Evolutionary conservation across 1,140 invertebrate genomes (phyloP).

Genomic region (Nephila pilipes): DNA sequence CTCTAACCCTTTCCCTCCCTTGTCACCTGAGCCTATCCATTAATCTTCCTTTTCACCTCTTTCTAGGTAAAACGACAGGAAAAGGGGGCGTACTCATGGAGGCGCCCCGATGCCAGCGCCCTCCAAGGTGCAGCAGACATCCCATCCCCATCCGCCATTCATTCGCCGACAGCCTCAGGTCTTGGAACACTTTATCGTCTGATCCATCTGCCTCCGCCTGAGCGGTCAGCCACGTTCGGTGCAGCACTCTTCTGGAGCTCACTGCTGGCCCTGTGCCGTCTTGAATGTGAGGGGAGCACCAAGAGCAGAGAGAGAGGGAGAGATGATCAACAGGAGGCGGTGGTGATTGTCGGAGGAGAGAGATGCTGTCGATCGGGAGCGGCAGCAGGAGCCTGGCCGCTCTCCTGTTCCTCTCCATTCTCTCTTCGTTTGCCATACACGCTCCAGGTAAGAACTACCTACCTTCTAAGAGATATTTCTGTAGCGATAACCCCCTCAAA

Average conservation of each 20-base stretch:
- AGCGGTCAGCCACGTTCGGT: not conserved
- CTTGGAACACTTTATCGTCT: not conserved
- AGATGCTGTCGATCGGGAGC: conserved; percentile 33
- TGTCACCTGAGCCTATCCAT: conserved; percentile 53
- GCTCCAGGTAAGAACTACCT: conserved; percentile 47
- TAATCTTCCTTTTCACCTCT: conserved; percentile 40
- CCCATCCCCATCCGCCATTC: conserved; percentile 10
- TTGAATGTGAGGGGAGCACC: not conserved
- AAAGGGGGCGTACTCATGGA: not conserved
- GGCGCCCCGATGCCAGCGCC: not conserved
- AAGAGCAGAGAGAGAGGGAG: not conserved
- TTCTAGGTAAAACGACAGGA: conserved; percentile 50
- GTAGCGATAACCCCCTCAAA: not conserved
- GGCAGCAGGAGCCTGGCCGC: conserved; percentile 19
- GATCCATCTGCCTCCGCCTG: not conserved
- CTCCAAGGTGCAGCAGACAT: conserved; percentile 21
- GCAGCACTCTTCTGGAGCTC: not conserved
- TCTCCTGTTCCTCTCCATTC: conserved; percentile 13
- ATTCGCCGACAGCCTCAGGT: not conserved
- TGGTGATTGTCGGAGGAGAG: conserved; percentile 25
- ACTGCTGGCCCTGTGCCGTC: not conserved
- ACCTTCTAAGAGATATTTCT: too few relatives aligned
- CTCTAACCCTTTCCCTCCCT: not conserved
- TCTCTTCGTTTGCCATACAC: conserved; percentile 24
- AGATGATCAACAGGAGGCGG: conserved; percentile 42